Conservation (phyloP, 2,888 invertebrate genomes). For the Drosophila mettleri region DNA sequence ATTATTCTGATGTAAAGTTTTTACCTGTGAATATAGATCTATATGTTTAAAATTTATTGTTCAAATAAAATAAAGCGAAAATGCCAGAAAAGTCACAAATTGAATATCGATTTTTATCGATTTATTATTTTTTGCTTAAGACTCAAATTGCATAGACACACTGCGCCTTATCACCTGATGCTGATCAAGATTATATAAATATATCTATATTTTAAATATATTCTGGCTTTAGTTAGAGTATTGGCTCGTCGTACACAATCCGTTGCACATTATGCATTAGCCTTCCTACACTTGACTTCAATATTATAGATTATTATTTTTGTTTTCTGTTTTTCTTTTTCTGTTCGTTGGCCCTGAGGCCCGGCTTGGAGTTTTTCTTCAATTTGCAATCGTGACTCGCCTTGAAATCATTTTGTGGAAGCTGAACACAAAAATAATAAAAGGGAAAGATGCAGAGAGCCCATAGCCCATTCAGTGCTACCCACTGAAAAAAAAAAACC, state of each 20-base stretch:
- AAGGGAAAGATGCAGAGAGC: background rate
- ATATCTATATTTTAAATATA: background rate
- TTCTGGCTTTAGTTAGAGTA: background rate
- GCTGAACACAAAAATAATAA: conserved; percentile 27
- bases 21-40: background rate
- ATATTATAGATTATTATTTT: conserved; percentile 8
- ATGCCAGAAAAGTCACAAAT: background rate
- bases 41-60: too few relatives aligned
- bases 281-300: conserved; percentile 2
- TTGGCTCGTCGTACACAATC: background rate
- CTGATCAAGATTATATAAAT: too few relatives aligned
- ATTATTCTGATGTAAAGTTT: background rate
- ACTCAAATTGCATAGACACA: too few relatives aligned
- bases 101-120: background rate
- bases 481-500: conserved; percentile 14
- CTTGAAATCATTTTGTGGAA: conserved; percentile 59
- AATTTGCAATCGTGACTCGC: conserved; percentile 78
- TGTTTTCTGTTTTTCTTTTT: conserved; percentile 8
- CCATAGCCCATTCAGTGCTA: background rate
- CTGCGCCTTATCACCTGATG: too few relatives aligned
- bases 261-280: background rate
- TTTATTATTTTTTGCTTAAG: too few relatives aligned
- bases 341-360: conserved; percentile 43
- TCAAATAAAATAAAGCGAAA: too few relatives aligned
- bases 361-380: conserved; percentile 60